Evolutionary conservation across 2,888 invertebrate genomes (phyloP), one percentile per base, ranked within the genome.

Genomic region (Sphaerophoria rueppellii): DNA sequence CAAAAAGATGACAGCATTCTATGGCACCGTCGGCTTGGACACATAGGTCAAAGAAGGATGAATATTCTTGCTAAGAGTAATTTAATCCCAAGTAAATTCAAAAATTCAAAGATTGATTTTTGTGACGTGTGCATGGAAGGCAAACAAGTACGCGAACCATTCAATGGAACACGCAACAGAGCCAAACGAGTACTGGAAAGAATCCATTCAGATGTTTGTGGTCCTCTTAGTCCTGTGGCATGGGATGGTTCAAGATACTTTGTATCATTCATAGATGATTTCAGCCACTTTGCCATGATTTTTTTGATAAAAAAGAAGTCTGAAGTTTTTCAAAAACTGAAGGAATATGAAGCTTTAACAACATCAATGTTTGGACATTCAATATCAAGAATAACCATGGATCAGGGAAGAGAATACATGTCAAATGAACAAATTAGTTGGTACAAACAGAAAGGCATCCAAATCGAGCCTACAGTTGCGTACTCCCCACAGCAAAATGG

Each of bases 201-300:
- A 67, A 77, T 82, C 14, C 73, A 76, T 60, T 86, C 82, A 9
- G 81, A 86, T 60, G 60, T 79, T 14, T 80, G 79, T 70, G 60
- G 75, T 0, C 76, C 73, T n/a, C 73, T 77, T 6, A 54, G 46
- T 50, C 63, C 76, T 4, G 14, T 55, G 9, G 76, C 63, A 12
- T 73, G 35, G 16, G 46, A 82, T 57, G 67, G 52, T 52, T 52
- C 52, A 0, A 32, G 11, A 2, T 52, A 52, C 9, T 52, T 52
- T 32, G 32, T 52, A 24, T 52, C 24, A 2, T 52, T 50, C 16
- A 50, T 50, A 11, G 50, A 50, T 16, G 50, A 50, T 16, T 50
- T 16, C 7, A 50, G 50, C 5, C 50, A 50, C 7, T 50, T 16
- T 50, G 50, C 50, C 4, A 50, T 50, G 50, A 11, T 50, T 24